Percentiles rank a stretch among this genome's conserved stretches.
Conservation (phyloP, 2,888 invertebrate genomes). For the Orthosia gracilis region DNA sequence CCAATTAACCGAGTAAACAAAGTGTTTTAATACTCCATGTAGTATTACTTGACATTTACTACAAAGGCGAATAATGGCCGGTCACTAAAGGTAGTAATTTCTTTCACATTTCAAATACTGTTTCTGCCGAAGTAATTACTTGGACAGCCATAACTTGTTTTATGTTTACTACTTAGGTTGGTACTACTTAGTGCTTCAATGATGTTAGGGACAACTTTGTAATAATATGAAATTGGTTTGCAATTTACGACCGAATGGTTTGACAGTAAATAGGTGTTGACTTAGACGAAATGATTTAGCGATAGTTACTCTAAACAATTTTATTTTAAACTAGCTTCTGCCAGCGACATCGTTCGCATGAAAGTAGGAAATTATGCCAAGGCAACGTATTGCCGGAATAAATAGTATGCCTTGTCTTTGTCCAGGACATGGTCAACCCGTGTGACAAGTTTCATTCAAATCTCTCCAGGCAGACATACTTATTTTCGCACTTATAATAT, state of each 20-base stretch:
- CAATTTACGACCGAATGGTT: not conserved
- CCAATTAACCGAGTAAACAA: not conserved
- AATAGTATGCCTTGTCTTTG: too few relatives aligned
- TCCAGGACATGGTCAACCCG: too few relatives aligned
- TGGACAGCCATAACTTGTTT: conserved; percentile 43
- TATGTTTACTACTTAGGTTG: conserved; percentile 35
- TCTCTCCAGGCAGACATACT: too few relatives aligned
- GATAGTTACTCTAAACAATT: not conserved
- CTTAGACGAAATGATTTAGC: too few relatives aligned
- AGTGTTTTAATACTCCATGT: conserved; percentile 6
- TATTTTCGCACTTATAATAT: too few relatives aligned
- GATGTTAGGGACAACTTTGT: conserved; percentile 35
- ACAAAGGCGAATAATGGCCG: conserved; percentile 39
- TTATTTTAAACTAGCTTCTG: too few relatives aligned
- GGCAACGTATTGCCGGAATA: too few relatives aligned
- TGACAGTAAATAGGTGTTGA: not conserved
- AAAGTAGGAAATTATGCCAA: too few relatives aligned
- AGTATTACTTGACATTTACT: conserved; percentile 43
- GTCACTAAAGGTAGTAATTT: conserved; percentile 26
- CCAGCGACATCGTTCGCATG: too few relatives aligned
- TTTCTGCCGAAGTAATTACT: conserved; percentile 49
- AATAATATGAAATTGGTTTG: conserved; percentile 9
- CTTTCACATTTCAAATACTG: conserved; percentile 51
- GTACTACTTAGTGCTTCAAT: conserved; percentile 15
- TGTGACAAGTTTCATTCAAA: too few relatives aligned